A percentile compares a stretch with the other conserved stretches of the same genome.
Conservation (phyloP, 2,113 vertebrate species). For the Ibidorhyncha struthersii region DNA sequence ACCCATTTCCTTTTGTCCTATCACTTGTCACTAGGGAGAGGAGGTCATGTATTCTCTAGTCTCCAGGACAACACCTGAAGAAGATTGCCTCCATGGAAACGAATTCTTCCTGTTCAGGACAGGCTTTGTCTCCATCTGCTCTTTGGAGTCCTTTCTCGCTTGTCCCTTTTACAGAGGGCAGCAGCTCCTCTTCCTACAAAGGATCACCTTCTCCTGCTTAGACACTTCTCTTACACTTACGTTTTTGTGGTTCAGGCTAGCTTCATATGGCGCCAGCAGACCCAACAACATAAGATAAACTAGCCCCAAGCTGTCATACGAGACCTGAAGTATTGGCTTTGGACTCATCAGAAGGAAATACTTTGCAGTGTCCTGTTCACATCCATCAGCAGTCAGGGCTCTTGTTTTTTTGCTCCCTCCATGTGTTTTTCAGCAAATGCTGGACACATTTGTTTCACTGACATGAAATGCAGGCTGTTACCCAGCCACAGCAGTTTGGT, state of each 20-base stretch:
- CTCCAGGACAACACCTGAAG: background rate
- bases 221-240: background rate
- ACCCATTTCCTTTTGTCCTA: too few relatives aligned
- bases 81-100: background rate
- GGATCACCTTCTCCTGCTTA: background rate
- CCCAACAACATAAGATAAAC: background rate
- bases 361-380: constrained; percentile 39
- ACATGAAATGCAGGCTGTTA: background rate
- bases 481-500: background rate
- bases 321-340: constrained; percentile 38
- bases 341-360: constrained; percentile 56
- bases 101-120: background rate
- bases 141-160: background rate
- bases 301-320: background rate
- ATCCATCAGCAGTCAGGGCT: constrained; percentile 19
- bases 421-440: background rate
- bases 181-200: background rate
- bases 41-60: background rate
- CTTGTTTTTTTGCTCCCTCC: background rate
- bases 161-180: background rate
- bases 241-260: background rate
- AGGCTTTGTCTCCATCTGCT: background rate
- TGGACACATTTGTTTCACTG: background rate
- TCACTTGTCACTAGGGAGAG: too few relatives aligned
- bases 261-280: background rate